A percentile compares a stretch with the other conserved stretches of the same genome.
Evolutionary conservation across 2,797 vertebrate species (phyloP).

Genomic region (Rhabdomys pumilio): DNA sequence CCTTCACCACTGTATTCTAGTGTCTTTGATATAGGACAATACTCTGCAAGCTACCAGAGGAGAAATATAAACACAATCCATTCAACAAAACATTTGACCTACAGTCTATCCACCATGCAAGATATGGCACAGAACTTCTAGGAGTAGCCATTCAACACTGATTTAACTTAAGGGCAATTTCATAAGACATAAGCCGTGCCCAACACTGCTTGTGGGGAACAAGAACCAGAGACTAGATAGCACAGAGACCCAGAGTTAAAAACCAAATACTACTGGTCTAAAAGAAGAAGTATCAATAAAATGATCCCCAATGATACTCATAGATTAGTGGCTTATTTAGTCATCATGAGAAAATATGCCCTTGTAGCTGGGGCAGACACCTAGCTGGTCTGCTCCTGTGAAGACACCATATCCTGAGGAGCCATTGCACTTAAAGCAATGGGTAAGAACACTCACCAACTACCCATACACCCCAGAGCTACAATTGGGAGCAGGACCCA

Average conservation of each 20-base stretch:
- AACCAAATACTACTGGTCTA: neutral
- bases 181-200: neutral
- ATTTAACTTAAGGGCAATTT: neutral
- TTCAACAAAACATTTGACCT: neutral
- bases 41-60: neutral
- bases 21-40: neutral
- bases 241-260: neutral
- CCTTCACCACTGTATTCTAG: neutral
- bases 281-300: neutral
- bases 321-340: neutral
- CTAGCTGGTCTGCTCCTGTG: too few relatives aligned
- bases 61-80: neutral
- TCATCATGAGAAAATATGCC: neutral
- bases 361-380: too few relatives aligned
- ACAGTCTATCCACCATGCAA: neutral
- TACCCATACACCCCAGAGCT: too few relatives aligned
- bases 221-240: neutral
- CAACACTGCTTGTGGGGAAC: neutral
- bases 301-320: neutral
- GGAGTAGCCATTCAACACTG: neutral
- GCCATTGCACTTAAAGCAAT: too few relatives aligned
- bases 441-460: too few relatives aligned
- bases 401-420: too few relatives aligned
- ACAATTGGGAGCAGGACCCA: too few relatives aligned
- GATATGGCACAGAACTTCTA: neutral